Conservation (phyloP, 2,113 vertebrate species). For the Probosciger aterrimus region DNA sequence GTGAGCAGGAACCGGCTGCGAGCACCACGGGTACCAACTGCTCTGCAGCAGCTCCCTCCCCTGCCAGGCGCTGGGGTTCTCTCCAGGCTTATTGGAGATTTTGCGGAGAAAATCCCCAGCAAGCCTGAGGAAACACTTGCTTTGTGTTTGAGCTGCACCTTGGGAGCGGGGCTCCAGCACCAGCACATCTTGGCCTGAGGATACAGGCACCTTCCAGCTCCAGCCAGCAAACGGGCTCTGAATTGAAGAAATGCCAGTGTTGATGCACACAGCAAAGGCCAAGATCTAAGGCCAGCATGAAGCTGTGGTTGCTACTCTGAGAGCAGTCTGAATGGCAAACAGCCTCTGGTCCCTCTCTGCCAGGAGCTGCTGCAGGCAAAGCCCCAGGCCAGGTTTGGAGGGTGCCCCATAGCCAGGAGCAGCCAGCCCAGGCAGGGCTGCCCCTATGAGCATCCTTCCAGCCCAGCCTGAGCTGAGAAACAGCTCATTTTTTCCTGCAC, state of each 20-base stretch:
- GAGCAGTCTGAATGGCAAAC: neutral
- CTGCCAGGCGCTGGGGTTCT: neutral
- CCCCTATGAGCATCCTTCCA: neutral
- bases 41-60: neutral
- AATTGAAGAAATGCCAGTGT: neutral
- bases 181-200: neutral
- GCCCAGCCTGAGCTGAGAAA: neutral
- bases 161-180: neutral
- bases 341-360: neutral
- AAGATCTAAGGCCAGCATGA: neutral
- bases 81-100: neutral
- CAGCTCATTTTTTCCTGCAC: neutral
- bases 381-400: neutral
- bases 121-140: neutral
- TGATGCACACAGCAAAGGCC: neutral
- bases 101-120: neutral
- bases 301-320: neutral
- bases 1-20: rapidly evolving
- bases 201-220: neutral
- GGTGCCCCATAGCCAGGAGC: too few relatives aligned
- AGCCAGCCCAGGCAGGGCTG: neutral
- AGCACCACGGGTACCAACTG: neutral
- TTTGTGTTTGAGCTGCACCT: neutral
- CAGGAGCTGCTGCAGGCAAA: neutral
- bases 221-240: neutral